phyloP scores from a whole-genome alignment of 1,140 invertebrate genomes.

The Vanessa tameamea region DNA sequence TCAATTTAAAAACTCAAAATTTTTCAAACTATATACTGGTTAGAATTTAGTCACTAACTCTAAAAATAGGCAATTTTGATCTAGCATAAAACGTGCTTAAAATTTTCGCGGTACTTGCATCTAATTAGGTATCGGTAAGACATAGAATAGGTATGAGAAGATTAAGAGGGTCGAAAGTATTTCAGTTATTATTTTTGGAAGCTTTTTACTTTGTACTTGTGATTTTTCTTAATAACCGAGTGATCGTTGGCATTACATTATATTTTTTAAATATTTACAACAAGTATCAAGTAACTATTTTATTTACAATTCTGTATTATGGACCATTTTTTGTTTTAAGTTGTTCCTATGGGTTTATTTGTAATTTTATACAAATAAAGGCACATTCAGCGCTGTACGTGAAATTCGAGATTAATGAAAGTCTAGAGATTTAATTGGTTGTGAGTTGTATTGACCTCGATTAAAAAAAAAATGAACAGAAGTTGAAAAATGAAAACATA shows the following conservation, averaged over 20 bases:
- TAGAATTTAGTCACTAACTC: neutral
- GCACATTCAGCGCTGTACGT: too few species aligned
- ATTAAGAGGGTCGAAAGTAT: neutral
- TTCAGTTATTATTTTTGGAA: constrained; percentile 1
- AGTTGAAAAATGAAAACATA: too few species aligned
- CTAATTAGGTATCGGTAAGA: constrained; percentile 19
- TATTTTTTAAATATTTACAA: constrained; percentile 17
- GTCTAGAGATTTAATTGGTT: too few species aligned
- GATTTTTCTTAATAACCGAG: constrained; percentile 9
- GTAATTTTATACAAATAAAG: too few species aligned
- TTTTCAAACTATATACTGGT: neutral
- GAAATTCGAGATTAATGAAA: too few species aligned
- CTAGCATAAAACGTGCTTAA: neutral
- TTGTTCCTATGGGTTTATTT: too few species aligned
- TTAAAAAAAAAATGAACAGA: too few species aligned
- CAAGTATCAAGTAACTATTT: neutral
- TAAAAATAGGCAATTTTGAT: neutral
- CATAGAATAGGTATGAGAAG: constrained; percentile 1
- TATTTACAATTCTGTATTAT: too few species aligned
- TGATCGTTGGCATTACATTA: constrained; percentile 9
- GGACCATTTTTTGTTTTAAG: too few species aligned
- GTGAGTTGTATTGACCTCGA: too few species aligned
- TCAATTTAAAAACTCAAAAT: neutral
- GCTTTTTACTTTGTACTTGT: constrained; percentile 10
- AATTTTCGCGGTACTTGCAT: constrained; percentile 14